phyloP scores from a whole-genome alignment of 2,113 vertebrate genomes.

The Girardinichthys multiradiatus region DNA sequence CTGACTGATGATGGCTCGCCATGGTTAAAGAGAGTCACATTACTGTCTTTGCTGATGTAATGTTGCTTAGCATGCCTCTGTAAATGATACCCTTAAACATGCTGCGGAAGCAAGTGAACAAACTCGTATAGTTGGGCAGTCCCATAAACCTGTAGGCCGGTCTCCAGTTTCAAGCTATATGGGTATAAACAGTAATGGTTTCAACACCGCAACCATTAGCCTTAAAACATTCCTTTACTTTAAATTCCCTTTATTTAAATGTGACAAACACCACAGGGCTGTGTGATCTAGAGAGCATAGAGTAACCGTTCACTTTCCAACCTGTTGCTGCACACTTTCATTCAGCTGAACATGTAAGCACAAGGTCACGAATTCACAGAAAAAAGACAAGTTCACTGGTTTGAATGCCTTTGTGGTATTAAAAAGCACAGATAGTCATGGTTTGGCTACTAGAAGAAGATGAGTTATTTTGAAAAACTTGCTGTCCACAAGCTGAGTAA shows the following conservation, averaged over 20 bases:
- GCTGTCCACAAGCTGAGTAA: too few relatives aligned
- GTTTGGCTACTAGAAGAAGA: too few relatives aligned
- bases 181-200: not conserved
- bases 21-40: not conserved
- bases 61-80: not conserved
- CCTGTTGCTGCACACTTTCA: too few relatives aligned
- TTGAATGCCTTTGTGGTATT: too few relatives aligned
- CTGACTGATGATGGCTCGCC: not conserved
- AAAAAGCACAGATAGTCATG: too few relatives aligned
- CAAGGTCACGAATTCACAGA: too few relatives aligned
- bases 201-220: not conserved
- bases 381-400: not conserved
- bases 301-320: not conserved
- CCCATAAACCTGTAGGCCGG: not conserved
- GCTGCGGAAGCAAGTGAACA: conserved; percentile 11
- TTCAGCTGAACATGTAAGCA: too few relatives aligned
- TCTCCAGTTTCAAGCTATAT: not conserved
- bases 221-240: not conserved
- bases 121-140: not conserved
- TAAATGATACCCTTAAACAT: not conserved
- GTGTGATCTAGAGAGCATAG: not conserved
- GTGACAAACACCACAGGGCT: not conserved
- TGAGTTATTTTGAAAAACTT: too few relatives aligned
- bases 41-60: not conserved
- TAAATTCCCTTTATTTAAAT: not conserved